phyloP scores from a whole-genome alignment of 2,113 vertebrate genomes.

The Rana temporaria region DNA sequence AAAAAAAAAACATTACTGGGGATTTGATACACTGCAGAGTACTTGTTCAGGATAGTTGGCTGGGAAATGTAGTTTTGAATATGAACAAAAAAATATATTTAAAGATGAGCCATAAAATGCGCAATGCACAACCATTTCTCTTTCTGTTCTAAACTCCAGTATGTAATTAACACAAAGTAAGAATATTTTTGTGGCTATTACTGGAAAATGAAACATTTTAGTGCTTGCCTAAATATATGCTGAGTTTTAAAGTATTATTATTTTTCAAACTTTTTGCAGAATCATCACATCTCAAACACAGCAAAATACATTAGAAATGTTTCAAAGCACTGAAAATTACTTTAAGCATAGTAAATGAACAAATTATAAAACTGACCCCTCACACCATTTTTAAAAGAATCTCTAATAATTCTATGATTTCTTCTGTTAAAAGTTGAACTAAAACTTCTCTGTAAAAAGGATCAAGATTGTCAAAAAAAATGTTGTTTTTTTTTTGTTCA shows the following conservation, averaged over 20 bases:
- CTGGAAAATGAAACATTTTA: conserved; percentile 19
- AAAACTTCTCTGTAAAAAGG: too few relatives aligned
- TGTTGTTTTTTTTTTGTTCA: too few relatives aligned
- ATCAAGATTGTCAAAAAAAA: too few relatives aligned
- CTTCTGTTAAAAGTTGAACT: too few relatives aligned
- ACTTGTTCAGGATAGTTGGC: not conserved
- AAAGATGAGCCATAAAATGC: conserved; percentile 13
- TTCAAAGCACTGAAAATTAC: not conserved
- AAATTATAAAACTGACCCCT: too few relatives aligned
- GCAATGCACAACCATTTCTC: not conserved
- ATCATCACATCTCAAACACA: not conserved
- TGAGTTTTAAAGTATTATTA: conserved; percentile 8
- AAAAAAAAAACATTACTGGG: too few relatives aligned
- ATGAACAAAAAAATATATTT: conserved; percentile 1
- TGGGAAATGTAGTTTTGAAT: not conserved
- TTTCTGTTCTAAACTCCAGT: not conserved
- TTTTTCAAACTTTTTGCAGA: not conserved
- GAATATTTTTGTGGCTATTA: conserved; percentile 31
- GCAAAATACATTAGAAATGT: not conserved
- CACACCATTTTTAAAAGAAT: too few relatives aligned
- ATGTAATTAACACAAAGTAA: conserved; percentile 25
- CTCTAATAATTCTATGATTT: too few relatives aligned
- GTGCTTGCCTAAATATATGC: conserved; percentile 14
- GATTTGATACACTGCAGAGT: not conserved
- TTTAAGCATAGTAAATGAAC: too few relatives aligned